Evolutionary conservation across 1,140 invertebrate genomes (phyloP).

Genomic region (Penaeus japonicus): DNA sequence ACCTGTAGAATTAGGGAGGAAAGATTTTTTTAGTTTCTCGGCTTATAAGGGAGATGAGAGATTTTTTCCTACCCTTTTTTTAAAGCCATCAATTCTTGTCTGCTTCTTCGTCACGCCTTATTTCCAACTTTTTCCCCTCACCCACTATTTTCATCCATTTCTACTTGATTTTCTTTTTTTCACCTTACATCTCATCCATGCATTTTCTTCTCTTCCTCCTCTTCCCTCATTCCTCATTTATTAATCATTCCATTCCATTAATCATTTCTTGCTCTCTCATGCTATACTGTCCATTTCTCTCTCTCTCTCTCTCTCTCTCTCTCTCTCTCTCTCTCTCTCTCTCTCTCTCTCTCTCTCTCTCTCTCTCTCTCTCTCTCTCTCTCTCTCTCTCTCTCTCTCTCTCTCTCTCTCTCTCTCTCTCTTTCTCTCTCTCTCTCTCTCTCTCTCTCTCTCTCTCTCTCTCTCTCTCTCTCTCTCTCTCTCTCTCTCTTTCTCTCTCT

Average conservation of each 20-base stretch:
- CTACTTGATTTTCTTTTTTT: background rate
- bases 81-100: too few species aligned
- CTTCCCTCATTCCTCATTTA: background rate
- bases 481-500: constrained; percentile 68
- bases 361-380: background rate
- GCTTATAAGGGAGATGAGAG: too few species aligned
- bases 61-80: too few species aligned
- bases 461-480: constrained; percentile 65
- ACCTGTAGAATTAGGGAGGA: too few species aligned
- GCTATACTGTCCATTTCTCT: background rate
- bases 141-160: background rate
- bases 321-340: background rate
- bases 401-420: background rate
- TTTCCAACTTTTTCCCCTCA: background rate
- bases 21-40: too few species aligned
- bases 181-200: background rate
- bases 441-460: constrained; percentile 69
- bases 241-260: background rate
- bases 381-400: background rate
- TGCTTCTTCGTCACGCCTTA: background rate
- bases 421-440: constrained; percentile 31
- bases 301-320: constrained; percentile 3
- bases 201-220: background rate
- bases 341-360: constrained; percentile 7
- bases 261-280: background rate